These are phyloP conservation scores for Lepidothrix coronata DNA, from an alignment of 2,113 vertebrate genomes.

Conservation along the genomic window DNA sequence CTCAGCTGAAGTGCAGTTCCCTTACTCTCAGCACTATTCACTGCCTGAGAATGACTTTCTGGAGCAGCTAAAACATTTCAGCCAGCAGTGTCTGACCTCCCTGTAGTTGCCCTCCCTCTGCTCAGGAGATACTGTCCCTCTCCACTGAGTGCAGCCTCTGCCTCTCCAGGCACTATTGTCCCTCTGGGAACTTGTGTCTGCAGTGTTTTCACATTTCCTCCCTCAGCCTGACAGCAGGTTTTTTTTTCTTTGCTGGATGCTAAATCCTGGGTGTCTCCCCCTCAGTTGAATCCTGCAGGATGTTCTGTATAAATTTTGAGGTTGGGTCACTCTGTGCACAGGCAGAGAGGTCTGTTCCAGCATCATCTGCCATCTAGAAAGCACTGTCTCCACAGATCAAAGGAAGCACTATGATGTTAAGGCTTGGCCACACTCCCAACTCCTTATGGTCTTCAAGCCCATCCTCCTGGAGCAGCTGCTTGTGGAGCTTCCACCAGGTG, in stretches of 20 bases:
- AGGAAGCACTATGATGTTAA: neutral
- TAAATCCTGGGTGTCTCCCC: neutral
- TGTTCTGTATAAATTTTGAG: neutral
- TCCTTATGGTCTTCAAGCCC: conserved; percentile 10
- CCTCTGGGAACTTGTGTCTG: neutral
- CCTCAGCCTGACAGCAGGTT: neutral
- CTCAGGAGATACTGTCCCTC: neutral
- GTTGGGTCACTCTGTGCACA: neutral
- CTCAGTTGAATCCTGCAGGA: neutral
- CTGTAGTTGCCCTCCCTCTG: neutral
- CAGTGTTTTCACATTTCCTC: neutral
- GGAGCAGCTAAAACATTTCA: neutral
- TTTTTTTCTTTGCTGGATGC: neutral
- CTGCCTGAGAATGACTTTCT: neutral
- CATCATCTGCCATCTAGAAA: conserved; percentile 41
- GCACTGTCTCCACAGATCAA: conserved; percentile 33
- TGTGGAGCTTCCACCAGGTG: conserved; percentile 50
- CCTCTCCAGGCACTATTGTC: neutral
- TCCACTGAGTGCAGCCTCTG: neutral
- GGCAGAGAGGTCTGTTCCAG: conserved; percentile 15
- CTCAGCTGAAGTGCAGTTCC: neutral
- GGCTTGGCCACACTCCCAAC: neutral
- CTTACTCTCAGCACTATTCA: neutral
- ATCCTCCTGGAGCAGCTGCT: conserved; percentile 51
- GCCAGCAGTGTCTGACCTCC: neutral